phyloP scores from a whole-genome alignment of 2,888 invertebrate genomes.

The Odontocerum albicorne region DNA sequence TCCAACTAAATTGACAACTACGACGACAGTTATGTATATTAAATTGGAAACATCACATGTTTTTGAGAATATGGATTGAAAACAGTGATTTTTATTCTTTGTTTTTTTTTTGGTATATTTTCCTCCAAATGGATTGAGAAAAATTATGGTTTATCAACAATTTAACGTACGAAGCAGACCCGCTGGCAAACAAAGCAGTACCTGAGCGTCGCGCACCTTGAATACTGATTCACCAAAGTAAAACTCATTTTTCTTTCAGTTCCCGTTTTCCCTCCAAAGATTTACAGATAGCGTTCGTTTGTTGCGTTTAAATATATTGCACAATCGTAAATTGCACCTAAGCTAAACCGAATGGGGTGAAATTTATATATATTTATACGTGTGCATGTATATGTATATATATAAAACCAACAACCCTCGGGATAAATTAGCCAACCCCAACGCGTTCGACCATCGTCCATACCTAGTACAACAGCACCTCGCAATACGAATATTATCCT shows the following conservation, averaged over 20 bases:
- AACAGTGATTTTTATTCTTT: no score
- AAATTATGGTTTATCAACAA: no score
- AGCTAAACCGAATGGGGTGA: background rate
- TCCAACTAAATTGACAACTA: no score
- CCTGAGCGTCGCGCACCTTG: background rate
- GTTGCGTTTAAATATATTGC: constrained; percentile 25
- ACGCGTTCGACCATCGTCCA: constrained; percentile 16
- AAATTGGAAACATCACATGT: no score
- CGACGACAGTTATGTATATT: no score
- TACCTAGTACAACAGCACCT: no score
- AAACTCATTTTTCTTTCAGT: constrained; percentile 8
- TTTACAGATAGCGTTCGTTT: constrained; percentile 19
- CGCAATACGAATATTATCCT: no score
- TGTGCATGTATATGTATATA: background rate
- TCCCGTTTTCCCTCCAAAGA: constrained; percentile 10
- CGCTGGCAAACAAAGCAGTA: no score
- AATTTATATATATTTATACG: background rate
- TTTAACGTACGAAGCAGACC: no score
- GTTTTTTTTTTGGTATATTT: no score
- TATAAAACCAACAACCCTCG: constrained; percentile 9
- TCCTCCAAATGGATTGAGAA: no score
- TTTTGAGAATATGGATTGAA: no score
- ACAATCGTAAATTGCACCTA: constrained; percentile 25
- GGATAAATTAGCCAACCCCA: constrained; percentile 25
- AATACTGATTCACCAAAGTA: constrained; percentile 14